Evolutionary conservation across 53 echinoderm and acorn worm genomes (phyloP).

Genomic region (Apostichopus leukothele): DNA sequence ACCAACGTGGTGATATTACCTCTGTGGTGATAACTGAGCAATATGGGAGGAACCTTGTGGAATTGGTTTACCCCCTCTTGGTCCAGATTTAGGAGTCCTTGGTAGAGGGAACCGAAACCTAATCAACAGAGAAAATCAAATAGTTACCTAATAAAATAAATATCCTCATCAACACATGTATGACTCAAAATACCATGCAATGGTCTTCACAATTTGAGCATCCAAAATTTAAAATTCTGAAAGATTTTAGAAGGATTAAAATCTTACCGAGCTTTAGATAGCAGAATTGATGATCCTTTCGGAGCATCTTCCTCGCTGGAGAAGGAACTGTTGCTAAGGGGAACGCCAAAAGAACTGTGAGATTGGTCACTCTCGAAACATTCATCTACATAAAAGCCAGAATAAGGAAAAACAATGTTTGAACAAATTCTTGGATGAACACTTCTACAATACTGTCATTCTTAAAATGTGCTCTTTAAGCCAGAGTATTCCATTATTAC

Average conservation of each 20-base stretch:
- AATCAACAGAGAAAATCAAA: too few relatives aligned
- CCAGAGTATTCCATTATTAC: too few relatives aligned
- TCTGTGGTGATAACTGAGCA: conserved; percentile 11
- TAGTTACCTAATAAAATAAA: background rate
- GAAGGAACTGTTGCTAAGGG: conserved; percentile 55
- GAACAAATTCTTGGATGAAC: too few relatives aligned
- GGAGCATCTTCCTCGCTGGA: conserved; percentile 79
- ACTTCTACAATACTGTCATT: too few relatives aligned
- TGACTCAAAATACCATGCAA: background rate
- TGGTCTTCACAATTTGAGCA: background rate
- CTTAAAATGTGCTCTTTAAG: too few relatives aligned
- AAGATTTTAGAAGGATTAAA: background rate
- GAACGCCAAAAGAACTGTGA: conserved; percentile 59
- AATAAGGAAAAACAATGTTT: background rate
- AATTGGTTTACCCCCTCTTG: conserved; percentile 5
- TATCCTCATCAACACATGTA: background rate
- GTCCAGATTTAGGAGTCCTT: conserved; percentile 41
- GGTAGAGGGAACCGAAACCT: conserved; percentile 30
- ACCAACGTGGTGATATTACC: background rate
- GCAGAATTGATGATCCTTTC: background rate
- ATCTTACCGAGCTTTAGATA: conserved; percentile 25
- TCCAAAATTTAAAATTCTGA: background rate
- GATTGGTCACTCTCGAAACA: conserved; percentile 67
- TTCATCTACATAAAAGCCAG: background rate
- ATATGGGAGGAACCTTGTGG: conserved; percentile 54